Conservation (phyloP, 2,797 vertebrate species). For the Chromis chromis region DNA sequence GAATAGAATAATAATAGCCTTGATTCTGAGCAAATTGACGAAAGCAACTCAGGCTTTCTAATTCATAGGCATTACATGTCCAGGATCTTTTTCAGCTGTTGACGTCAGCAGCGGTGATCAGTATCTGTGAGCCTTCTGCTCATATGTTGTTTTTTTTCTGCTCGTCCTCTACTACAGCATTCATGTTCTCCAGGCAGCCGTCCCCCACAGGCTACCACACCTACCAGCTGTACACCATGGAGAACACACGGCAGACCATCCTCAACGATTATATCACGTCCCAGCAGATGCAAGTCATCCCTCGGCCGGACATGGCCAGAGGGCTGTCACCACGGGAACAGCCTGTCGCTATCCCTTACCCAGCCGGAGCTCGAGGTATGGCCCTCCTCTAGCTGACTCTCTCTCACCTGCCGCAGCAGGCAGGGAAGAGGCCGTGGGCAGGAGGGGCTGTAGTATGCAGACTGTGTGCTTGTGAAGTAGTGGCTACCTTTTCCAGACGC, state of each 20-base stretch:
- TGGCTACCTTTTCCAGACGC: conserved; percentile 89
- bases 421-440: conserved; percentile 35
- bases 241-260: conserved; percentile 99
- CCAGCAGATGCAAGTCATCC: conserved; percentile 98
- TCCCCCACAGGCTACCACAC: conserved; percentile 96
- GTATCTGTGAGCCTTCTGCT: conserved; percentile 66
- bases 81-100: conserved; percentile 57
- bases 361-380: conserved; percentile 90
- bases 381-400: conserved; percentile 48
- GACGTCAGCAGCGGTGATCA: conserved; percentile 59
- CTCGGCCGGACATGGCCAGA: conserved; percentile 90
- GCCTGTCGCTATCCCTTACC: conserved; percentile 89
- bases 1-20: conserved; percentile 28
- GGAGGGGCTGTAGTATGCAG: conserved; percentile 63
- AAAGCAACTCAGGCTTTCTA: conserved; percentile 44
- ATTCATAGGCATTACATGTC: conserved; percentile 61
- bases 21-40: conserved; percentile 29
- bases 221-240: conserved; percentile 98
- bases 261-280: conserved; percentile 99
- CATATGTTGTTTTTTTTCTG: conserved; percentile 33
- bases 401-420: conserved; percentile 41
- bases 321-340: conserved; percentile 95
- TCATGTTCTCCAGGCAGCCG: conserved; percentile 96
- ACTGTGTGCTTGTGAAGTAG: conserved; percentile 81
- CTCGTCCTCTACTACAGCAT: conserved; percentile 80